These are phyloP conservation scores for Cyrtonyx montezumae DNA, from an alignment of 2,113 vertebrate species.

Conservation along the genomic window DNA sequence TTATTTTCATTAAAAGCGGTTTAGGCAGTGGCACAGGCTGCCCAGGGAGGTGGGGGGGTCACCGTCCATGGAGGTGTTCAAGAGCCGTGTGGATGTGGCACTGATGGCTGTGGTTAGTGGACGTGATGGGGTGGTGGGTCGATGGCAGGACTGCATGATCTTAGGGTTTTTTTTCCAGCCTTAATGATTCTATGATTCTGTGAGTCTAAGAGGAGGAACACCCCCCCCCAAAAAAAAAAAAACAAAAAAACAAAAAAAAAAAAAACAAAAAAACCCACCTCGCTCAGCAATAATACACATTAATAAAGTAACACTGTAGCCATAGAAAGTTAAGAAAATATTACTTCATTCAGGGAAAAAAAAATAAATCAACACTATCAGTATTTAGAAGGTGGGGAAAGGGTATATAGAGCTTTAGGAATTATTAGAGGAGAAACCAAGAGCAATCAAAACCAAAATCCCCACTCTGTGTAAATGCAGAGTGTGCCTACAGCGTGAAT, in stretches of 20 bases:
- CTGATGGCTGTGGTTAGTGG: too few relatives aligned
- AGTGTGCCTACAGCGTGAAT: accelerated
- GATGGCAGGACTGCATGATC: too few relatives aligned
- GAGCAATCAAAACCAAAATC: not conserved
- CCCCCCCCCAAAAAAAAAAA: not conserved
- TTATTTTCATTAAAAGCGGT: too few relatives aligned
- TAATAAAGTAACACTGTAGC: not conserved
- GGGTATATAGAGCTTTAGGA: not conserved
- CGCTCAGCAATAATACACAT: not conserved
- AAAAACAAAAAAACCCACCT: not conserved
- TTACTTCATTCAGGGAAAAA: not conserved
- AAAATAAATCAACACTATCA: too few relatives aligned
- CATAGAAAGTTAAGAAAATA: not conserved
- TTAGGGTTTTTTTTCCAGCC: too few relatives aligned
- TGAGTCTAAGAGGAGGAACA: not conserved
- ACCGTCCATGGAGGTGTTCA: too few relatives aligned
- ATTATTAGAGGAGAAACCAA: not conserved
- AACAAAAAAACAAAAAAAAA: not conserved
- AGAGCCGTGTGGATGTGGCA: too few relatives aligned
- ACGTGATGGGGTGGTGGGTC: too few relatives aligned
- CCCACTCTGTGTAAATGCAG: not conserved
- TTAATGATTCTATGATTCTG: too few relatives aligned
- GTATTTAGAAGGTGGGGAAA: not conserved
- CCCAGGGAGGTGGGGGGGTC: too few relatives aligned
- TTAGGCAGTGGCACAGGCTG: too few relatives aligned